Evolutionary conservation across 2,888 invertebrate genomes (phyloP), one percentile per base, ranked within the genome.

Genomic region (Villa cingulata): DNA sequence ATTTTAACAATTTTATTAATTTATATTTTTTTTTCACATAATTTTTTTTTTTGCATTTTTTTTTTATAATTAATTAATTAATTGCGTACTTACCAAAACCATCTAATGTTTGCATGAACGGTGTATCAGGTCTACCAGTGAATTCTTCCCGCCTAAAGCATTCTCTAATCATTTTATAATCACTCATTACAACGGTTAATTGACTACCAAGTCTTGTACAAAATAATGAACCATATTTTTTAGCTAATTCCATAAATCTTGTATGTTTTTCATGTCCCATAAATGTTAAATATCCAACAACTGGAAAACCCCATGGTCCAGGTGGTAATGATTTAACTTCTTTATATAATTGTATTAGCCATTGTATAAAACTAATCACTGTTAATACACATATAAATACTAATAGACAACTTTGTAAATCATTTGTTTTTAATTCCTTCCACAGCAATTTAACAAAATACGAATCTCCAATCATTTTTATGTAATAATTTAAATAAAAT

Each of bases 111-210:
- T 82, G 81, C 75, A 83, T 86, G 62, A 91, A 82, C 51, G 88
- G 87, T 29, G 85, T 87, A 62, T 79, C 81, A 49, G 92, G 92
- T 48, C 91, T 77, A 48, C 87, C 90, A 55, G 87, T 86, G 70
- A 91, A 89, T 61, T 86, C 88, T 61, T 88, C 88, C 45, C 81
- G 79, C 16, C 86, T 76, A 67, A 91, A 90, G 27, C 87, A 83
- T 64, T 89, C 86, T 53, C 89, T 75, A 60, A 92, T 89, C 62
- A 83, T 75, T 63, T 81, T 80, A 69, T 88, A 83, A 72, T 91
- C 90, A 71, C 85, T 85, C 58, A 92, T 74, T 48, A 92, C 87
- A 45, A 92, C 83, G 12, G 86, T 81, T 51, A 88, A 73, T 62
- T 90, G 86, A 56, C 79, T 82, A 48, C 91, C 91, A 43, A 91